Conservation (phyloP, 2,113 vertebrate species). For the Cavia aperea region DNA sequence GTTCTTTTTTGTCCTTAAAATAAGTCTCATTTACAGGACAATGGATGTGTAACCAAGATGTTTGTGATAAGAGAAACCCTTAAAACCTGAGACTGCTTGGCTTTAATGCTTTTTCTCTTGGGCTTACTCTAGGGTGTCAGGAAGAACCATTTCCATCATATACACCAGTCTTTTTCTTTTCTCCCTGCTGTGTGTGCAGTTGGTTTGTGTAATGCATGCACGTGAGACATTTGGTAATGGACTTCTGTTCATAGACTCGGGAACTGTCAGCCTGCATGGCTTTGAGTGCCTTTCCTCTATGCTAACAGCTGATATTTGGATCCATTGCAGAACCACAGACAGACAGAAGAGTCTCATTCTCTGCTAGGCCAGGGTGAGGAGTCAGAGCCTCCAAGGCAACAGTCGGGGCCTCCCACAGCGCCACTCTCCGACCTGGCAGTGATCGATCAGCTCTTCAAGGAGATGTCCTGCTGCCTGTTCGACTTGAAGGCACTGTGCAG, state of each 20-base stretch:
- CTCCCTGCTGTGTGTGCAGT: neutral
- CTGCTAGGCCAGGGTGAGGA: constrained; percentile 69
- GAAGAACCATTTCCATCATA: neutral
- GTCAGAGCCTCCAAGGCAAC: constrained; percentile 65
- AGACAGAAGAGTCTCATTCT: constrained; percentile 72
- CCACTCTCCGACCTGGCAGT: constrained; percentile 77
- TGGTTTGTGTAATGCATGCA: neutral
- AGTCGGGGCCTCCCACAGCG: constrained; percentile 64
- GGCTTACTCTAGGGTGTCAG: neutral
- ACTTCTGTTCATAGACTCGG: neutral
- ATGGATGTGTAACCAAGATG: neutral
- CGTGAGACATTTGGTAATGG: neutral
- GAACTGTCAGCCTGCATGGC: neutral
- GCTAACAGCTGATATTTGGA: constrained; percentile 14
- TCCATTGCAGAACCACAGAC: constrained; percentile 77
- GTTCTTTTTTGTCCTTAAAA: constrained; percentile 26
- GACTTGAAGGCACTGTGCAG: constrained; percentile 94
- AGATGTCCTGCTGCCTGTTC: constrained; percentile 92
- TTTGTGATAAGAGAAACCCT: neutral
- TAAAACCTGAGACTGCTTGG: neutral
- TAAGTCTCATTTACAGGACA: neutral
- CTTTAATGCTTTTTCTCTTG: neutral
- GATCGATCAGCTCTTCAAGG: constrained; percentile 85
- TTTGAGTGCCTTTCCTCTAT: neutral
- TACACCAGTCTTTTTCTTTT: neutral